These are phyloP conservation scores for Belonocnema kinseyi DNA, from an alignment of 1,140 invertebrate species.

Conservation along the genomic window DNA sequence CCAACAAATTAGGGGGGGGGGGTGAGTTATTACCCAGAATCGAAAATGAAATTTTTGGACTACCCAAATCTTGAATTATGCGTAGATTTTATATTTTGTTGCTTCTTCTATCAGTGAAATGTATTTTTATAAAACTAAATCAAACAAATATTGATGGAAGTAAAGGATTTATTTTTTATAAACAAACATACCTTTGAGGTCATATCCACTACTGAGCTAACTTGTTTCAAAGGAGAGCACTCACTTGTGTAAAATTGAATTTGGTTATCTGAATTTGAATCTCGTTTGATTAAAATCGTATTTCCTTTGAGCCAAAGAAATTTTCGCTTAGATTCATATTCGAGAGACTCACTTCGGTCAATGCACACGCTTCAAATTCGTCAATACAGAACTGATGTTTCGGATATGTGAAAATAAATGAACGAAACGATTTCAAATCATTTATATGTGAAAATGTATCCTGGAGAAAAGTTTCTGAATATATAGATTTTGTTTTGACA, in stretches of 20 bases:
- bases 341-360: background rate
- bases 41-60: no score
- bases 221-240: background rate
- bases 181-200: background rate
- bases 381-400: constrained; percentile 1
- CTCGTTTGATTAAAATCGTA: constrained; percentile 12
- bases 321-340: constrained; percentile 12
- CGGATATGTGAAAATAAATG: background rate
- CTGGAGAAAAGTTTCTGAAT: background rate
- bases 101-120: no score
- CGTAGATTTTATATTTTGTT: no score
- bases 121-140: no score
- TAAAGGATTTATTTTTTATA: no score
- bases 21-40: no score
- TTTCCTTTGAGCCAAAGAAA: constrained; percentile 23
- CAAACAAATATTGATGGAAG: no score
- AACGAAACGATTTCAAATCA: background rate
- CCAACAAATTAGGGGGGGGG: no score
- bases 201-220: background rate
- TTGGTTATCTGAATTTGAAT: constrained; percentile 26
- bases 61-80: no score
- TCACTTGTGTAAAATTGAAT: constrained; percentile 16
- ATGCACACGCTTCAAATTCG: constrained; percentile 2
- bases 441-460: constrained; percentile 14
- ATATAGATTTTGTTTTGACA: no score